Evolutionary conservation across 2,797 vertebrate species (phyloP).

Genomic region (Tolypeutes matacus): DNA sequence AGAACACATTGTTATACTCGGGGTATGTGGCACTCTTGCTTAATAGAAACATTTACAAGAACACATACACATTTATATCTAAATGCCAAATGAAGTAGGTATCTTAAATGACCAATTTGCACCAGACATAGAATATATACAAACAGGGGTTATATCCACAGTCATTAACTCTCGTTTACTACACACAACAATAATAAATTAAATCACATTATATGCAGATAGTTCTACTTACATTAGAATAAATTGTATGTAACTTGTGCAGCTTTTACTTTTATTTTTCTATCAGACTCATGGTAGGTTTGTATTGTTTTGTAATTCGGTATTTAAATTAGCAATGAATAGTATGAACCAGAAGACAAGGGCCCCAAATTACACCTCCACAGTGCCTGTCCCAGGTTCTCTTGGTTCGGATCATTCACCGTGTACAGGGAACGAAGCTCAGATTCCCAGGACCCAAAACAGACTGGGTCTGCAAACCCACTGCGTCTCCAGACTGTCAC

Average conservation of each 20-base stretch:
- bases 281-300: slow-evolving; percentile 64
- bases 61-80: slow-evolving; percentile 88
- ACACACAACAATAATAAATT: slow-evolving; percentile 93
- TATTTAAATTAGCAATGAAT: slow-evolving; percentile 77
- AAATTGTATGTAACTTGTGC: slow-evolving; percentile 84
- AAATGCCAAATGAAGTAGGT: slow-evolving; percentile 86
- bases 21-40: slow-evolving; percentile 87
- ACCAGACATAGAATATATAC: slow-evolving; percentile 89
- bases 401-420: slow-evolving; percentile 67
- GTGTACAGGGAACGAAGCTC: slow-evolving; percentile 64
- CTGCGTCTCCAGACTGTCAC: background rate
- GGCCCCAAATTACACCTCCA: slow-evolving; percentile 59
- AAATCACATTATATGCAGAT: slow-evolving; percentile 94
- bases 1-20: slow-evolving; percentile 89
- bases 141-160: slow-evolving; percentile 91
- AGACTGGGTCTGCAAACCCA: background rate
- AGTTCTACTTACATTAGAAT: slow-evolving; percentile 93
- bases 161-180: slow-evolving; percentile 89
- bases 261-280: slow-evolving; percentile 80
- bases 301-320: slow-evolving; percentile 72
- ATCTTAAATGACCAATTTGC: slow-evolving; percentile 85
- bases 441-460: slow-evolving; percentile 22
- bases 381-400: slow-evolving; percentile 62
- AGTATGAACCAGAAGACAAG: slow-evolving; percentile 41
- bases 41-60: slow-evolving; percentile 89